These are phyloP conservation scores for Athalia cordata DNA, from an alignment of 2,888 invertebrate genomes.

Conservation along the genomic window DNA sequence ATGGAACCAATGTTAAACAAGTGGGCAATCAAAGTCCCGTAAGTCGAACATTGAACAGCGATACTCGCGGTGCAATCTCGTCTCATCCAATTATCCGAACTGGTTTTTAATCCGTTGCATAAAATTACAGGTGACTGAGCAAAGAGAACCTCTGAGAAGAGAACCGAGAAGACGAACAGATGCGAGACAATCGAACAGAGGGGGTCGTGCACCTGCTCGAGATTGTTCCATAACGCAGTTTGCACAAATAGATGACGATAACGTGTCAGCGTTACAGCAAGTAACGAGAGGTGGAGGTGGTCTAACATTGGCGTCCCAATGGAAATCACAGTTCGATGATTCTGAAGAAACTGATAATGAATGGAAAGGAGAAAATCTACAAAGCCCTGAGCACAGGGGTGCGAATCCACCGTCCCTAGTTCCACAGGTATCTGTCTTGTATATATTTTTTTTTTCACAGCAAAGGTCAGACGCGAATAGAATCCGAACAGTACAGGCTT, in stretches of 20 bases:
- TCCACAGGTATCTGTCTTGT: constrained; percentile 63
- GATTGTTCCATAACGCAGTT: constrained; percentile 93
- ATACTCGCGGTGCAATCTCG: not conserved
- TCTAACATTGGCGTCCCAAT: constrained; percentile 92
- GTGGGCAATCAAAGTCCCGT: constrained; percentile 70
- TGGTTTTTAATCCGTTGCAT: no score
- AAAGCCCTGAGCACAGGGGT: constrained; percentile 74
- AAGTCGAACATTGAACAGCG: constrained; percentile 48
- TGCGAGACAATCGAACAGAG: constrained; percentile 64
- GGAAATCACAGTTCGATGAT: constrained; percentile 97
- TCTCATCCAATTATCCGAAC: not conserved
- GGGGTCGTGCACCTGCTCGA: constrained; percentile 76
- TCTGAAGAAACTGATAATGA: constrained; percentile 96
- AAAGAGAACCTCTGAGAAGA: constrained; percentile 69
- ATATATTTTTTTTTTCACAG: not conserved
- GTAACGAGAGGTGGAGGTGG: constrained; percentile 90
- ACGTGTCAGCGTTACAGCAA: constrained; percentile 91
- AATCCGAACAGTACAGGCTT: constrained; percentile 30
- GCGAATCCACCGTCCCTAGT: constrained; percentile 60
- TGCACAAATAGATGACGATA: constrained; percentile 94
- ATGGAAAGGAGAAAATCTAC: constrained; percentile 86
- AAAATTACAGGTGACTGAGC: constrained; percentile 68
- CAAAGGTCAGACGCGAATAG: constrained; percentile 51
- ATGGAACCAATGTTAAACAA: constrained; percentile 69
- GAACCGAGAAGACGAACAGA: constrained; percentile 68